Base-by-base conservation (phyloP, 2,113 vertebrate species). In the Crotophaga sulcirostris region DNA sequence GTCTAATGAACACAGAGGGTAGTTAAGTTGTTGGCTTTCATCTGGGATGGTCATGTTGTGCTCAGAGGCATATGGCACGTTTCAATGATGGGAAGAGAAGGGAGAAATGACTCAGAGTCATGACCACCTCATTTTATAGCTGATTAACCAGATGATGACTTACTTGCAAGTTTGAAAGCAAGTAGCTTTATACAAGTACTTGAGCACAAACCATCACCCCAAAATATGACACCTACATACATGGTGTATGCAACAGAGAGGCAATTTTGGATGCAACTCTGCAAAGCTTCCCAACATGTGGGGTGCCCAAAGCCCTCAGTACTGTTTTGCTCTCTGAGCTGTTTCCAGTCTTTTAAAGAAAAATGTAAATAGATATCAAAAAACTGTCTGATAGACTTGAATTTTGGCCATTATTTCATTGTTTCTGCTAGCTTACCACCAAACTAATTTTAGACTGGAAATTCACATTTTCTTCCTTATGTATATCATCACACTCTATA, bases 11-110 rank as follows among this genome's bases (percentile, higher is more conserved):
- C 40, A 34, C 19, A 34, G 73, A 84, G 23, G 31, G 77, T 47
- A 78, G 93, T 92, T 94, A 90, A 93, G 69, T 93, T 75, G 66
- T 54, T 87, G 80, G 77, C 76, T 93, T 94, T 93, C 2, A 0
- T 40, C 58, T 89, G 70, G 51, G 78, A 58, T 84, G 60, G 60
- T 54, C 21, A 12, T 89, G 72, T 49, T 80, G 78, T 78, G 36
- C 94, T 87, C 93, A 81, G 93, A 90, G 85, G 86, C 94, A 95
- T 96, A 90, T 95, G 96, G 88, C 62, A 89, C 0, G 1, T 89
- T 87, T 68, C 73, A 82, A 0, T 31, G 76, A 93, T 52, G 45
- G 58, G 72, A 70, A 70, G 52, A 88, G 79, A 84, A 90, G 11
- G 25, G 47, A 92, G 73, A 84, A 87, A 69, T 62, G 75, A 36